Evolutionary conservation across 1,140 invertebrate species (phyloP).

Genomic region (Acromyrmex heyeri): DNA sequence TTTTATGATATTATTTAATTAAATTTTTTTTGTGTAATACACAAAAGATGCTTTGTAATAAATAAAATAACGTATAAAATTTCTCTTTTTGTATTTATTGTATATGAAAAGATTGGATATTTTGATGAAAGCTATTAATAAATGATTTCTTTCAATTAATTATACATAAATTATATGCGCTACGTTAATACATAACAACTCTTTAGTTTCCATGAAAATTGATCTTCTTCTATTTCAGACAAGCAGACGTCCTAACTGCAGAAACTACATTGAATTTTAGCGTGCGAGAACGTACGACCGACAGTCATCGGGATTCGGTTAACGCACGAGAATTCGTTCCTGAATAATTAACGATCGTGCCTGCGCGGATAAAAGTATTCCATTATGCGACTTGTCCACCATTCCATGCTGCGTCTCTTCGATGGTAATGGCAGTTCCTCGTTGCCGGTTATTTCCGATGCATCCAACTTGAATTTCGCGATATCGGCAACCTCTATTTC

Average conservation of each 20-base stretch:
- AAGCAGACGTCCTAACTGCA: slow-evolving; percentile 39
- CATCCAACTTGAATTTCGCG: slow-evolving; percentile 41
- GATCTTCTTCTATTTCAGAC: slow-evolving; percentile 14
- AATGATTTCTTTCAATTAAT: slow-evolving; percentile 4
- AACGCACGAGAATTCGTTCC: slow-evolving; percentile 74
- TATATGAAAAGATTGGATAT: not conserved
- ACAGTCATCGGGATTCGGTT: slow-evolving; percentile 61
- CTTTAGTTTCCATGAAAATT: slow-evolving; percentile 30
- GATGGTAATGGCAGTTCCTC: slow-evolving; percentile 79
- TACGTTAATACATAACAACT: slow-evolving; percentile 2
- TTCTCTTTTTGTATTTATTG: not conserved
- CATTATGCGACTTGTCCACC: slow-evolving; percentile 79
- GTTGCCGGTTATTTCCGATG: slow-evolving; percentile 72
- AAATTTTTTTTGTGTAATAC: not conserved
- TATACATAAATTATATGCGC: slow-evolving; percentile 11
- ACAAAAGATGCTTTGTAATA: not conserved
- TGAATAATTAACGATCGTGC: slow-evolving; percentile 80
- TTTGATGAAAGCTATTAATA: not conserved
- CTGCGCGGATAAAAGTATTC: slow-evolving; percentile 81
- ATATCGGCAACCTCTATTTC: not conserved
- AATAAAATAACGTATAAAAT: not conserved
- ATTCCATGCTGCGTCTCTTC: slow-evolving; percentile 66
- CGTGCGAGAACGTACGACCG: slow-evolving; percentile 24
- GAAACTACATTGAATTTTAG: slow-evolving; percentile 63
- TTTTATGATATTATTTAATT: not conserved